Conservation (phyloP, 2,797 vertebrate genomes). For the Ispidina lecontei region DNA sequence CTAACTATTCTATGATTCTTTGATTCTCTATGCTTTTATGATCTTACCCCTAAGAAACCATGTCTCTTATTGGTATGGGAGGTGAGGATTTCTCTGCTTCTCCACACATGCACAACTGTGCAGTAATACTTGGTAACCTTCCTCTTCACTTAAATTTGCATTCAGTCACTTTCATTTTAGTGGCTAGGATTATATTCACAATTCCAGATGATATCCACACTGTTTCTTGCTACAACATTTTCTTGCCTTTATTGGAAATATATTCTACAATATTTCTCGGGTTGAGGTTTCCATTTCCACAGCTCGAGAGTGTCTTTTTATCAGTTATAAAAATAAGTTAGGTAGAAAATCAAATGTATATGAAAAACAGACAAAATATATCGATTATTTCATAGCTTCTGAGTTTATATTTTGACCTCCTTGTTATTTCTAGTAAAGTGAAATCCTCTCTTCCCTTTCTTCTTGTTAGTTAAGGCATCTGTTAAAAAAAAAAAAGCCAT, state of each 20-base stretch:
- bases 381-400: not conserved
- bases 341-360: not conserved
- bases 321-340: not conserved
- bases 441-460: not conserved
- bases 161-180: not conserved
- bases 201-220: not conserved
- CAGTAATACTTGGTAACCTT: not conserved
- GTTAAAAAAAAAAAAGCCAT: not conserved
- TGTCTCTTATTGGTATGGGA: not conserved
- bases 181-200: not conserved
- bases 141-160: not conserved
- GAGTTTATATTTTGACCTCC: not conserved
- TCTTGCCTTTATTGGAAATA: not conserved
- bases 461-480: not conserved
- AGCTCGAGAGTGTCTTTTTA: not conserved
- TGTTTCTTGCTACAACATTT: not conserved
- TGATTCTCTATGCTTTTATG: not conserved
- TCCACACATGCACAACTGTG: not conserved
- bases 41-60: not conserved
- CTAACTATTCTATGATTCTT: too few species aligned
- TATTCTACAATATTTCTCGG: rapidly evolving
- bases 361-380: not conserved
- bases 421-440: not conserved
- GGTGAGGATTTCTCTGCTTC: not conserved
- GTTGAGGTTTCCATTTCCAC: not conserved